A percentile compares a stretch with the other conserved stretches of the same genome.
phyloP scores from a whole-genome alignment of 2,113 vertebrate genomes.

The Carassius carassius region DNA sequence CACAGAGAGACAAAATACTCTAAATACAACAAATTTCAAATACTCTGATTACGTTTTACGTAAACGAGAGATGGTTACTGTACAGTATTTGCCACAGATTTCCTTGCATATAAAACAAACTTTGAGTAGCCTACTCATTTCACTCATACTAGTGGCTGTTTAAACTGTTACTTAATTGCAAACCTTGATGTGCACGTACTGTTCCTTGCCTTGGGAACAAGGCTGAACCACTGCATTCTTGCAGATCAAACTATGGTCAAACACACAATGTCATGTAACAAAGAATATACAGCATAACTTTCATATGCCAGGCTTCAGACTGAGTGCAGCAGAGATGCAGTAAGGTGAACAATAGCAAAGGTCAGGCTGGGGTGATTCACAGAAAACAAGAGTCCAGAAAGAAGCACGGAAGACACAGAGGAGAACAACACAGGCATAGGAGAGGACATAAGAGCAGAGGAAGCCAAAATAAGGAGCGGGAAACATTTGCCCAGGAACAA shows the following conservation, averaged over 20 bases:
- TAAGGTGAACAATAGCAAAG: conserved; percentile 28
- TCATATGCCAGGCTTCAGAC: background rate
- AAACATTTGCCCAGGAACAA: conserved; percentile 74
- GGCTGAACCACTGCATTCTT: conserved; percentile 52
- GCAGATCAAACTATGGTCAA: conserved; percentile 4
- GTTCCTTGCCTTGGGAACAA: conserved; percentile 57
- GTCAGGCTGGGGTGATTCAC: background rate
- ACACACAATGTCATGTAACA: conserved; percentile 3
- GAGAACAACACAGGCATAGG: conserved; percentile 13
- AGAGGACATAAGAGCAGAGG: conserved; percentile 44
- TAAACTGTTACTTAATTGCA: conserved; percentile 24
- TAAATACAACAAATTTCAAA: background rate
- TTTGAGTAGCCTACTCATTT: background rate
- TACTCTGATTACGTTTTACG: too few relatives aligned
- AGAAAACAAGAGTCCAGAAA: conserved; percentile 4
- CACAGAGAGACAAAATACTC: background rate
- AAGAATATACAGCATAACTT: background rate
- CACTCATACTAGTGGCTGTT: background rate
- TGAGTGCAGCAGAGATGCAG: background rate
- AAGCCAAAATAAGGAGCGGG: conserved; percentile 61
- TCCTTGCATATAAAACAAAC: background rate
- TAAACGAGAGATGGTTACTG: background rate
- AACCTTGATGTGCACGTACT: conserved; percentile 54
- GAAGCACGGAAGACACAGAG: conserved; percentile 35
- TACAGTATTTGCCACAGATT: background rate